Evolutionary conservation across 2,113 vertebrate species (phyloP).

Genomic region (Indicator maculatus): DNA sequence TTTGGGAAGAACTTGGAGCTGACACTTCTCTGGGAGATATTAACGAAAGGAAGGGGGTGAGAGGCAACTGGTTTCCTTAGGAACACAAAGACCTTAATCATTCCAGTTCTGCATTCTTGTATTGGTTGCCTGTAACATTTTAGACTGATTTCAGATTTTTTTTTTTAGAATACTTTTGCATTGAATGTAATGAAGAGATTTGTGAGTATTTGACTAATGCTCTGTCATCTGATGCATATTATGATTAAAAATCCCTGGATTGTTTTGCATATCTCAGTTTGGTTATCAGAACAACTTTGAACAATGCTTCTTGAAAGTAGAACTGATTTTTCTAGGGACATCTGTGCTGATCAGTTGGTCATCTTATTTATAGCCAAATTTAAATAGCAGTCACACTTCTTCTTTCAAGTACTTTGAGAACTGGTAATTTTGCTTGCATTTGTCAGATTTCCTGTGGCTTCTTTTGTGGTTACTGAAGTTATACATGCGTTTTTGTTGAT

Average conservation of each 20-base stretch:
- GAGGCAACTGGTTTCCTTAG: slow-evolving; percentile 36
- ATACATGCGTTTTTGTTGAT: neutral
- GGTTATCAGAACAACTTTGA: neutral
- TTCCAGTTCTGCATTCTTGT: neutral
- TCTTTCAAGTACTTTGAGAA: neutral
- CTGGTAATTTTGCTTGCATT: slow-evolving; percentile 15
- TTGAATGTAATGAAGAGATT: neutral
- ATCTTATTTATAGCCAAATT: slow-evolving; percentile 1
- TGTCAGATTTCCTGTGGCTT: slow-evolving; percentile 19
- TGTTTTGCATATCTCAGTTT: neutral
- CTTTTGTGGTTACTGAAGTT: neutral
- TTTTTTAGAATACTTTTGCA: slow-evolving; percentile 9
- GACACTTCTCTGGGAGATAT: slow-evolving; percentile 29
- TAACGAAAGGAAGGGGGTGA: slow-evolving; percentile 37
- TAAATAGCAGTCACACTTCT: slow-evolving; percentile 2
- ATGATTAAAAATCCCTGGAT: neutral
- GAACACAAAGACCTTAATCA: slow-evolving; percentile 28
- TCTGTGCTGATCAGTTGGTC: neutral
- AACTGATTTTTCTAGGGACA: neutral
- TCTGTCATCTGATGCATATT: neutral
- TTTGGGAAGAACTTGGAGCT: neutral
- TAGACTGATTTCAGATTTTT: neutral
- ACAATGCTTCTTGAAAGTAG: neutral
- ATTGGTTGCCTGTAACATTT: neutral
- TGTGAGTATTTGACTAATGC: neutral